phyloP scores from a whole-genome alignment of 1,140 invertebrate genomes.

The Drosophila athabasca region DNA sequence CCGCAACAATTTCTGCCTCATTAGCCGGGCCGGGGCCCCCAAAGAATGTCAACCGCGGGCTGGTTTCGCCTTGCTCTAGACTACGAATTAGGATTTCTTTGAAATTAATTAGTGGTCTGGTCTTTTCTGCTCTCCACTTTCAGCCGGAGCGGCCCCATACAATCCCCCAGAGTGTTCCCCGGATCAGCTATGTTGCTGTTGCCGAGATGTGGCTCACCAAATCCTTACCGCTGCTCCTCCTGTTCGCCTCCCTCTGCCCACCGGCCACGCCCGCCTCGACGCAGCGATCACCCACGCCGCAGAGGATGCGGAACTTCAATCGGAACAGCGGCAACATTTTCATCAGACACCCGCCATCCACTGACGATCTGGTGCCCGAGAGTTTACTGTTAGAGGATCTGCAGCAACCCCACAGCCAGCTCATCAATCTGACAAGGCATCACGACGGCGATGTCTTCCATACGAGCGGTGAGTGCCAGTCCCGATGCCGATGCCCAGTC shows the following conservation, averaged over 20 bases:
- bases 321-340: constrained; percentile 16
- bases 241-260: constrained; percentile 15
- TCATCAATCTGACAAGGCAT: constrained; percentile 84
- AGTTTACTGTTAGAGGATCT: constrained; percentile 79
- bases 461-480: constrained; percentile 84
- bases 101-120: constrained; percentile 59
- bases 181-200: constrained; percentile 63
- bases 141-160: constrained; percentile 26
- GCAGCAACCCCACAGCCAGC: constrained; percentile 65
- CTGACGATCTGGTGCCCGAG: constrained; percentile 59
- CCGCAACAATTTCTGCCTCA: constrained; percentile 74
- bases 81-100: constrained; percentile 54
- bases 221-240: constrained; percentile 44
- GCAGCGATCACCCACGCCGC: constrained; percentile 20
- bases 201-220: constrained; percentile 59
- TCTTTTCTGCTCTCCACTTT: constrained; percentile 8
- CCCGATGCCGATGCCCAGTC: constrained; percentile 16
- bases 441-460: constrained; percentile 86
- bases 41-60: constrained; percentile 67
- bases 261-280: constrained; percentile 32
- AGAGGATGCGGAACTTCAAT: constrained; percentile 22
- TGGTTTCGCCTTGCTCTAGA: constrained; percentile 14
- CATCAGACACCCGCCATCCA: constrained; percentile 23
- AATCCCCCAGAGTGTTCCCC: constrained; percentile 41
- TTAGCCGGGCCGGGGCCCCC: constrained; percentile 37